These are phyloP conservation scores for Esperia sulphurella DNA, from an alignment of 2,888 invertebrate genomes.

Conservation along the genomic window DNA sequence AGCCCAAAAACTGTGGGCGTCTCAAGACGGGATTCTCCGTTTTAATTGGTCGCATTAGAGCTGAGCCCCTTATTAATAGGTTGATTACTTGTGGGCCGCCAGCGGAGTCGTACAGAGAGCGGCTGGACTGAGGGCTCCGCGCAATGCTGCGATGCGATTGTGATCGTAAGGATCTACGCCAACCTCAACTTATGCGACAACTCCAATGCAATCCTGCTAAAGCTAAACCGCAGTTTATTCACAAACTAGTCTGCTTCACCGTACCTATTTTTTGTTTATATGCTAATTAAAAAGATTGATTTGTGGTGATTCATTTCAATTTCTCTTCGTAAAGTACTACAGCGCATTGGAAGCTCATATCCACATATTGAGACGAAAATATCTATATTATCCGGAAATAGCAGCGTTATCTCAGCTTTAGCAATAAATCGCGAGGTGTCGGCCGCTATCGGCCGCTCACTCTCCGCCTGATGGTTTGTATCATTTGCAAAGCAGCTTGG, in stretches of 20 bases:
- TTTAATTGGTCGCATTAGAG: constrained; percentile 76
- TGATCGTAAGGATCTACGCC: constrained; percentile 27
- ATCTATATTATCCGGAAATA: constrained; percentile 71
- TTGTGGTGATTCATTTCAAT: constrained; percentile 40
- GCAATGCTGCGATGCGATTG: not conserved
- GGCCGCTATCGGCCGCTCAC: constrained; percentile 66
- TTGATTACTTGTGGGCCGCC: constrained; percentile 67
- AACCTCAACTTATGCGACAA: constrained; percentile 40
- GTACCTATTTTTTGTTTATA: too few species aligned
- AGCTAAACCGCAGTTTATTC: too few species aligned
- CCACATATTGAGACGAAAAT: constrained; percentile 58
- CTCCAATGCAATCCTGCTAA: too few species aligned
- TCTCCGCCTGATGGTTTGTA: constrained; percentile 72
- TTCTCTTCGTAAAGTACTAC: constrained; percentile 61
- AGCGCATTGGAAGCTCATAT: constrained; percentile 65
- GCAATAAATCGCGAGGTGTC: constrained; percentile 73
- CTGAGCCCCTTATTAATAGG: constrained; percentile 76
- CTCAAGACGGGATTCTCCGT: constrained; percentile 69
- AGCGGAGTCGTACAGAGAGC: not conserved
- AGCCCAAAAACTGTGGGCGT: constrained; percentile 75
- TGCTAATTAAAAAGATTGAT: not conserved
- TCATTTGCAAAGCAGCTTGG: constrained; percentile 74
- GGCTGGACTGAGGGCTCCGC: not conserved
- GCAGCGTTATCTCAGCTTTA: constrained; percentile 49
- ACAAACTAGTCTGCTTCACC: too few species aligned